These are phyloP conservation scores for Oenanthe melanoleuca DNA, from an alignment of 2,113 vertebrate species.

Conservation along the genomic window DNA sequence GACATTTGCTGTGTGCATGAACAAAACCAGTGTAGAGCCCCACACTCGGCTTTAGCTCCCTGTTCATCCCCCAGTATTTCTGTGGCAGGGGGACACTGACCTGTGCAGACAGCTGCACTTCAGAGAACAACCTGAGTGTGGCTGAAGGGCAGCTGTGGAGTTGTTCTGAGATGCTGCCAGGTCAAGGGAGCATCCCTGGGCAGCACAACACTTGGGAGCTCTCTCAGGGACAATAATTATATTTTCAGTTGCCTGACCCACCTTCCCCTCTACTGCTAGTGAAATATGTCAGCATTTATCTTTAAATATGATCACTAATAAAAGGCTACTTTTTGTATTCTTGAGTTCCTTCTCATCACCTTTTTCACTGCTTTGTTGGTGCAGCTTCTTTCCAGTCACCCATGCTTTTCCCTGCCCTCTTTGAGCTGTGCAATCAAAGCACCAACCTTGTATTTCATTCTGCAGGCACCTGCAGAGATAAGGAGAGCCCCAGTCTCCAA, in stretches of 20 bases:
- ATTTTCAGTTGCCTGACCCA: neutral
- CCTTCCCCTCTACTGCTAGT: neutral
- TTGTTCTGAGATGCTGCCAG: accelerated
- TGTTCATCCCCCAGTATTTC: accelerated
- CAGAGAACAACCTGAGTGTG: accelerated
- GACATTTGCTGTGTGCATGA: neutral
- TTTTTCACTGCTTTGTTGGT: neutral
- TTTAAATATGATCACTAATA: neutral
- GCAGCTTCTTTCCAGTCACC: neutral
- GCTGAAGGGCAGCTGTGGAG: accelerated
- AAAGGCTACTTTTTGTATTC: neutral
- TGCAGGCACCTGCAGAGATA: neutral
- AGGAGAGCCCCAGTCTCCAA: accelerated
- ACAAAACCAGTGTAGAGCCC: neutral
- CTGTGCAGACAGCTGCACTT: neutral
- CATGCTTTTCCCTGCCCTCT: neutral
- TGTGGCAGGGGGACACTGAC: accelerated
- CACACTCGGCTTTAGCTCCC: neutral
- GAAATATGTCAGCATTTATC: neutral
- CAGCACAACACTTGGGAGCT: neutral
- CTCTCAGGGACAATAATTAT: neutral
- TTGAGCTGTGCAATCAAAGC: neutral
- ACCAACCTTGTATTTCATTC: neutral
- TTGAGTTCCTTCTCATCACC: neutral
- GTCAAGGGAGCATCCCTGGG: neutral